A percentile compares a stretch with the other conserved stretches of the same genome.
These are phyloP conservation scores for Helicoverpa armigera DNA, from an alignment of 1,140 invertebrate genomes.

Conservation along the genomic window DNA sequence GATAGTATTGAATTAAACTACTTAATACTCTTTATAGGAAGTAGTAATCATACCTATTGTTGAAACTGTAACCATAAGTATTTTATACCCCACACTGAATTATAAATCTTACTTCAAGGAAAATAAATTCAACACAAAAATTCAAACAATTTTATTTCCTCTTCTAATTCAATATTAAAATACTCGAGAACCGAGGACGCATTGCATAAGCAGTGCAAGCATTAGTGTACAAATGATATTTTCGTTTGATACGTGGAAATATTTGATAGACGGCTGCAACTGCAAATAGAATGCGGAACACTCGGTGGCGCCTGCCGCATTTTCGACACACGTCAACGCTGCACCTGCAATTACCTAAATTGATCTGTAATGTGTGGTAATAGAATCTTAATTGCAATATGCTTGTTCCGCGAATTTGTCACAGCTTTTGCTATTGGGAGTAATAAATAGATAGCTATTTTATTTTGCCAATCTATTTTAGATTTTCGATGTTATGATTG, in stretches of 20 bases:
- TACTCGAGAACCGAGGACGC: too few species aligned
- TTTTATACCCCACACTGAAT: too few species aligned
- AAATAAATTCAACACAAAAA: too few species aligned
- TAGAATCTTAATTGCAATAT: background rate
- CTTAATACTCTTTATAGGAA: too few species aligned
- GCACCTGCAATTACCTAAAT: background rate
- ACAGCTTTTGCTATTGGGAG: background rate
- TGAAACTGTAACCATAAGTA: too few species aligned
- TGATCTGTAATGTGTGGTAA: background rate
- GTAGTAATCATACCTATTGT: too few species aligned
- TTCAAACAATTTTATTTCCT: too few species aligned
- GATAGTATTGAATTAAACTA: too few species aligned
- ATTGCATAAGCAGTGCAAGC: background rate
- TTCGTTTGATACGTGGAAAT: slow-evolving; percentile 24
- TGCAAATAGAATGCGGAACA: slow-evolving; percentile 53
- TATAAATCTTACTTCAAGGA: too few species aligned
- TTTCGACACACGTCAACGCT: slow-evolving; percentile 15
- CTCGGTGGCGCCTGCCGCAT: slow-evolving; percentile 33
- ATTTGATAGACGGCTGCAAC: slow-evolving; percentile 32
- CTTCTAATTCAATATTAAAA: too few species aligned
- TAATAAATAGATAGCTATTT: background rate
- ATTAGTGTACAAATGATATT: slow-evolving; percentile 31
- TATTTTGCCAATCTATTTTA: background rate
- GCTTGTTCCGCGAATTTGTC: background rate
- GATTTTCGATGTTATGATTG: background rate